These are phyloP conservation scores for Teleogryllus oceanicus DNA, from an alignment of 2,888 invertebrate genomes.

Conservation along the genomic window DNA sequence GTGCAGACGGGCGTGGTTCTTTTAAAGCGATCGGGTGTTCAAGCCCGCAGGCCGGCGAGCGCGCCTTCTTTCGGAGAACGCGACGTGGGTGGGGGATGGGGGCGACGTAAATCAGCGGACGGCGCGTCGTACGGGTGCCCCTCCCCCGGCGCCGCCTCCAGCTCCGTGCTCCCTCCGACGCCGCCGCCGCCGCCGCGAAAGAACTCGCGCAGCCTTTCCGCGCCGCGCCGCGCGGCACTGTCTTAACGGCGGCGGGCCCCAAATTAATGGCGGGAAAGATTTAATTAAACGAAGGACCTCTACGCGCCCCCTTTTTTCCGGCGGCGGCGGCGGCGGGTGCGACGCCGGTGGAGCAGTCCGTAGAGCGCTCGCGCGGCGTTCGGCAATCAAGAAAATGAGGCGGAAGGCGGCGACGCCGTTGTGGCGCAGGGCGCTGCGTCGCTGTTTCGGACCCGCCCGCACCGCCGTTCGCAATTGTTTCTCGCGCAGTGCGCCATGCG, in stretches of 20 bases:
- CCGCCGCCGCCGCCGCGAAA: too few species aligned
- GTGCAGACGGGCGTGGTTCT: too few species aligned
- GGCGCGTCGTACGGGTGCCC: too few species aligned
- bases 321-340: too few species aligned
- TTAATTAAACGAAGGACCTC: conserved; percentile 18
- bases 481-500: conserved; percentile 21
- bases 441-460: conserved; percentile 11
- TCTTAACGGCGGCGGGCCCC: not conserved
- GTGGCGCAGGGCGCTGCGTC: conserved; percentile 19
- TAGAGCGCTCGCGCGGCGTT: not conserved
- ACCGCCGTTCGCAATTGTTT: conserved; percentile 33
- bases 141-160: too few species aligned
- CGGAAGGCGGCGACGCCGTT: not conserved
- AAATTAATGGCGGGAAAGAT: conserved; percentile 18
- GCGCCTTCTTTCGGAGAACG: too few species aligned
- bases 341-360: not conserved
- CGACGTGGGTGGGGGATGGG: too few species aligned
- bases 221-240: not conserved
- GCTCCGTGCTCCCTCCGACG: too few species aligned
- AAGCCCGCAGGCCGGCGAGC: too few species aligned
- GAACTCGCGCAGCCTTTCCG: too few species aligned
- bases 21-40: too few species aligned
- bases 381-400: not conserved
- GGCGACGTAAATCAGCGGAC: too few species aligned
- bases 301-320: not conserved